Evolutionary conservation across 2,113 vertebrate genomes (phyloP).

Genomic region (Osmerus eperlanus): DNA sequence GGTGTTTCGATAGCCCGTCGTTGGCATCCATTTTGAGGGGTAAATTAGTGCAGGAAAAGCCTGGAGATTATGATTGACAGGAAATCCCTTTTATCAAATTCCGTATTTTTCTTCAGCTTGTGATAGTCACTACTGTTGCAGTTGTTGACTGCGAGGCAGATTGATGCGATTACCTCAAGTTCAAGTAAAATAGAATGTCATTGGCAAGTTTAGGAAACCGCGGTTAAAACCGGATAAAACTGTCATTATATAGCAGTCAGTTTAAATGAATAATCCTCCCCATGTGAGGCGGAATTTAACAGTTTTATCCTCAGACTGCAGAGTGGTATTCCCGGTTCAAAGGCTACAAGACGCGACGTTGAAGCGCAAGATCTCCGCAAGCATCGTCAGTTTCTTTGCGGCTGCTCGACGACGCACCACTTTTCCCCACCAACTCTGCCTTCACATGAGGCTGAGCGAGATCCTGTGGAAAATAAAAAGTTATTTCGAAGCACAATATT

Average conservation of each 20-base stretch:
- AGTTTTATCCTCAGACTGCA: not conserved
- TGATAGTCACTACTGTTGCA: not conserved
- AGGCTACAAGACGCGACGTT: not conserved
- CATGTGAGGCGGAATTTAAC: not conserved
- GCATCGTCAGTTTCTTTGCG: slow-evolving; percentile 15
- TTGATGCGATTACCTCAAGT: not conserved
- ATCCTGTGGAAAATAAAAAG: not conserved
- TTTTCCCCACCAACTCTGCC: slow-evolving; percentile 15
- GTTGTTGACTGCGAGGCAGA: not conserved
- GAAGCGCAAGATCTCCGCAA: slow-evolving; percentile 7
- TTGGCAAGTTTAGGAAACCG: slow-evolving; percentile 2
- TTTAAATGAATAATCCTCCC: slow-evolving; percentile 18
- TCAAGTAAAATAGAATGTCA: not conserved
- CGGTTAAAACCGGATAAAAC: not conserved
- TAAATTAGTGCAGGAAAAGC: slow-evolving; percentile 44
- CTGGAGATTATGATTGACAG: slow-evolving; percentile 19
- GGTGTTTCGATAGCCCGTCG: slow-evolving; percentile 58
- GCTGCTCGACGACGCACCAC: slow-evolving; percentile 12
- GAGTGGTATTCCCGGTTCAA: slow-evolving; percentile 9
- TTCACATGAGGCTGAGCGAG: not conserved
- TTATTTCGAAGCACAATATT: not conserved
- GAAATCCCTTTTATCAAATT: slow-evolving; percentile 38
- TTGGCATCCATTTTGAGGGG: slow-evolving; percentile 68
- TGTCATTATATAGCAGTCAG: not conserved
- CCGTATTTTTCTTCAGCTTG: slow-evolving; percentile 18